Percentiles rank a stretch among this genome's conserved stretches.
These are phyloP conservation scores for Limonius californicus DNA, from an alignment of 1,140 invertebrate genomes.

Conservation along the genomic window DNA sequence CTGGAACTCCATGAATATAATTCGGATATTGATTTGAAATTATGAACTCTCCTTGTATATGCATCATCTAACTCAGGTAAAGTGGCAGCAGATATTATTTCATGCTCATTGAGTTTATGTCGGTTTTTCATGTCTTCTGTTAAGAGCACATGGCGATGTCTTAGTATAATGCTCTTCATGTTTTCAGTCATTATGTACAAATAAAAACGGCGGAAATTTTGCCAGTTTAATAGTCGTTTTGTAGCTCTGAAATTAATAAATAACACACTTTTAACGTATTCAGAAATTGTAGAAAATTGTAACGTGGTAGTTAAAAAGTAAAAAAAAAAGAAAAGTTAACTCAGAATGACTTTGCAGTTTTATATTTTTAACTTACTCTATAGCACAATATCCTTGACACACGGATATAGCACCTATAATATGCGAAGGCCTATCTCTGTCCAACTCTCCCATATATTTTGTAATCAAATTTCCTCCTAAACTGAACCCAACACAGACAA, in stretches of 20 bases:
- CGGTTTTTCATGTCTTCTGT: slow-evolving; percentile 68
- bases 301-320: too few species aligned
- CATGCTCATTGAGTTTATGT: slow-evolving; percentile 67
- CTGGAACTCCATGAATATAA: slow-evolving; percentile 82
- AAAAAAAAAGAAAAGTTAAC: not conserved
- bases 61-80: slow-evolving; percentile 83
- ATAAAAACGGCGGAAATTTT: slow-evolving; percentile 82
- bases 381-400: slow-evolving; percentile 88
- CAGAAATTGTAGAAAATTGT: not conserved
- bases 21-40: slow-evolving; percentile 72
- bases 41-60: slow-evolving; percentile 76
- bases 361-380: slow-evolving; percentile 79
- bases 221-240: slow-evolving; percentile 77
- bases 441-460: slow-evolving; percentile 81
- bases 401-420: slow-evolving; percentile 86
- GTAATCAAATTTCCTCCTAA: slow-evolving; percentile 85
- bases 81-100: slow-evolving; percentile 80
- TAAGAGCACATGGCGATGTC: slow-evolving; percentile 72
- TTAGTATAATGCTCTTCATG: slow-evolving; percentile 77
- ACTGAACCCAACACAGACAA: slow-evolving; percentile 85
- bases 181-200: slow-evolving; percentile 92
- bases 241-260: slow-evolving; percentile 61
- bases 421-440: slow-evolving; percentile 57
- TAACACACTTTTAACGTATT: too few species aligned
- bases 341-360: too few species aligned